These are phyloP conservation scores for Erithacus rubecula DNA, from an alignment of 2,797 vertebrate genomes.

Conservation along the genomic window DNA sequence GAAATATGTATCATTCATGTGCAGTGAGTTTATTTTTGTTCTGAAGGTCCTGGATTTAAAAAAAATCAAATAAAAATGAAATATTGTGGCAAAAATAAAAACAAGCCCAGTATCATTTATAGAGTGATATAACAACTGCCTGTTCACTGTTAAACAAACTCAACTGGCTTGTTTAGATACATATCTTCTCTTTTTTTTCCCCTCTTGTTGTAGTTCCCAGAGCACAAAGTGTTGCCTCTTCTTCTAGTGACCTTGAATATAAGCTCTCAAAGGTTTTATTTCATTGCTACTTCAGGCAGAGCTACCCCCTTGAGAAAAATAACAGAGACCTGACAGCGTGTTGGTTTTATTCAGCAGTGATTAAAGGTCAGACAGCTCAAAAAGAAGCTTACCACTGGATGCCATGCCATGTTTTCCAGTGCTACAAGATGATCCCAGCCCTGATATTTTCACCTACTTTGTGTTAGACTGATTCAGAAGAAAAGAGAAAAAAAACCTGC, in stretches of 20 bases:
- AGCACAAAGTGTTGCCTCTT: neutral
- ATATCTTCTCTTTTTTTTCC: neutral
- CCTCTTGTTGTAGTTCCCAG: neutral
- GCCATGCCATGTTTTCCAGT: neutral
- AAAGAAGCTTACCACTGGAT: neutral
- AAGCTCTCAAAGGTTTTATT: constrained; percentile 27
- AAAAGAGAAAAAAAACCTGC: neutral
- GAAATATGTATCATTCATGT: neutral
- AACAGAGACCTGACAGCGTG: neutral
- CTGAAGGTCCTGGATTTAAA: neutral
- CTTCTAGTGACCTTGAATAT: constrained; percentile 13
- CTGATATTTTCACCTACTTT: constrained; percentile 1
- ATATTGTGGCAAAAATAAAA: neutral
- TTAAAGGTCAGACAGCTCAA: constrained; percentile 51
- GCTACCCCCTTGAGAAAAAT: constrained; percentile 4
- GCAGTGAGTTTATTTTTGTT: neutral
- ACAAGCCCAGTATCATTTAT: neutral
- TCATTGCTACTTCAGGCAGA: neutral
- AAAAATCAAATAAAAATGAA: neutral
- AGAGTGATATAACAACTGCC: neutral
- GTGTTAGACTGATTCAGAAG: neutral
- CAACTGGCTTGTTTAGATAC: neutral
- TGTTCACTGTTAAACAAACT: neutral
- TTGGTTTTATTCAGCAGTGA: constrained; percentile 20
- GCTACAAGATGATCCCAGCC: neutral